A percentile compares a stretch with the other conserved stretches of the same genome.
These are phyloP conservation scores for Rafetus swinhoei DNA, from an alignment of 2,113 vertebrate genomes.

Conservation along the genomic window DNA sequence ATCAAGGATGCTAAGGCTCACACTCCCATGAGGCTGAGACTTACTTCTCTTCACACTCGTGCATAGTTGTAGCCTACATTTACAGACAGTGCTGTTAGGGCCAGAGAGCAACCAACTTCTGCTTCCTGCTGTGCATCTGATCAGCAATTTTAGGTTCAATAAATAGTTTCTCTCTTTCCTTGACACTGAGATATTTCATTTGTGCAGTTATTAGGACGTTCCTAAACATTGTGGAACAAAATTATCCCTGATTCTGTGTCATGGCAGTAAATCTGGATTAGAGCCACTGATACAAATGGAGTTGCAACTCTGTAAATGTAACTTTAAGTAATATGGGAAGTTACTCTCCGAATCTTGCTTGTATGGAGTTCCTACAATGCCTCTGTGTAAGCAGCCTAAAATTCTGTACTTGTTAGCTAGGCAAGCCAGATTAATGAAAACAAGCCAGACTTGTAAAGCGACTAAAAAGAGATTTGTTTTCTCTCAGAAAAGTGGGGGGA, in stretches of 20 bases:
- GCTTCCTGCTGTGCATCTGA: background rate
- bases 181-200: background rate
- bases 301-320: background rate
- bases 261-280: background rate
- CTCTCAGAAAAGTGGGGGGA: background rate
- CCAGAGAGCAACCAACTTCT: background rate
- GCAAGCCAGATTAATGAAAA: background rate
- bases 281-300: background rate
- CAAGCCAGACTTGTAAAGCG: background rate
- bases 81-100: background rate
- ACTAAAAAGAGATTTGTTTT: background rate
- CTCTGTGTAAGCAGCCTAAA: background rate
- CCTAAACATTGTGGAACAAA: background rate
- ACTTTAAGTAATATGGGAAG: background rate
- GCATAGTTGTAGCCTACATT: background rate
- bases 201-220: background rate
- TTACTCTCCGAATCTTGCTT: background rate
- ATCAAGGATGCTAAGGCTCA: background rate
- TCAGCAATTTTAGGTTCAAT: background rate
- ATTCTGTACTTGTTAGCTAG: background rate
- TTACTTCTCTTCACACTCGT: background rate
- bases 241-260: background rate
- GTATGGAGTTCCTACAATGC: background rate
- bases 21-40: background rate
- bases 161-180: background rate